Evolutionary conservation across 53 echinoderm and acorn worm genomes (phyloP).

Genomic region (Zoroaster sp.): DNA sequence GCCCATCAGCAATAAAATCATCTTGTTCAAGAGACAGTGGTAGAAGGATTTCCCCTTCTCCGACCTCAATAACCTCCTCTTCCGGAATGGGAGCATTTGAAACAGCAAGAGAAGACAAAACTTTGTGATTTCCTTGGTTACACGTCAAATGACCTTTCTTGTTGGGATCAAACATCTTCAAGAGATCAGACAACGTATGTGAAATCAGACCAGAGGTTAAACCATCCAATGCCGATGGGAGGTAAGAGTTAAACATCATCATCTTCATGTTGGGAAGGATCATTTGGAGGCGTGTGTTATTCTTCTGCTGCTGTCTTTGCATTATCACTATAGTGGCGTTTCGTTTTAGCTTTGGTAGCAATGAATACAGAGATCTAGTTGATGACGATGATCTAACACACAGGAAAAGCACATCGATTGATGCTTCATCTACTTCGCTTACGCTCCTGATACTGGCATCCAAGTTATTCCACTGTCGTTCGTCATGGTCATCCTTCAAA

Average conservation of each 20-base stretch:
- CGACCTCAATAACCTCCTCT: too few relatives aligned
- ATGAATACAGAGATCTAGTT: not conserved
- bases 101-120: not conserved
- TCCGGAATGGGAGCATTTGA: too few relatives aligned
- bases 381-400: not conserved
- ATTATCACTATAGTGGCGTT: conserved; percentile 9
- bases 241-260: not conserved
- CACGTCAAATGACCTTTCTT: not conserved
- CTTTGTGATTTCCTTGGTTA: not conserved
- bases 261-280: conserved; percentile 22
- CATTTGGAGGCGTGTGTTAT: not conserved
- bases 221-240: too few relatives aligned
- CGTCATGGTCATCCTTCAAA: not conserved
- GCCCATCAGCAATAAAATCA: too few relatives aligned
- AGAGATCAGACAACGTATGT: not conserved
- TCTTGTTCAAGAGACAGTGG: too few relatives aligned
- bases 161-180: not conserved
- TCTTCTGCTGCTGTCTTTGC: not conserved
- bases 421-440: too few relatives aligned
- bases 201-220: not conserved
- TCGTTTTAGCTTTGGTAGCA: conserved; percentile 25
- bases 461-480: not conserved
- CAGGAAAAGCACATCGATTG: conserved; percentile 23
- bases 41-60: too few relatives aligned
- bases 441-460: not conserved